Conservation (phyloP, 2,113 vertebrate species). For the Amphiprion percula region DNA sequence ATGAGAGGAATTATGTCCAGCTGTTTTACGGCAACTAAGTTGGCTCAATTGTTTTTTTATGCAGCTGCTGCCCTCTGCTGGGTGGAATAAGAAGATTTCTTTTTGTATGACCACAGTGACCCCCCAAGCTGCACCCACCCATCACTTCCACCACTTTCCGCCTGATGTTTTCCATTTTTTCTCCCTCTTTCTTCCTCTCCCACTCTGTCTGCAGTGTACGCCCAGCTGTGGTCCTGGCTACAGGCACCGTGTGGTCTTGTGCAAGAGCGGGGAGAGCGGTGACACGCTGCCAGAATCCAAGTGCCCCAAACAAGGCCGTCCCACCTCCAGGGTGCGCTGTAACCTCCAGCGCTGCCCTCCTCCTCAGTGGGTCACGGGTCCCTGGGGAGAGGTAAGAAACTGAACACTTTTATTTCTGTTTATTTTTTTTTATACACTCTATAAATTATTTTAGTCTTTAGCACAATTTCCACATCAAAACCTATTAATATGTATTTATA, state of each 20-base stretch:
- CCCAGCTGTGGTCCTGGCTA: slow-evolving; percentile 95
- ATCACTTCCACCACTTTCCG: slow-evolving; percentile 17
- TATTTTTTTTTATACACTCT: not conserved
- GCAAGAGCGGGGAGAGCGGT: slow-evolving; percentile 92
- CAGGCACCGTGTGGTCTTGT: slow-evolving; percentile 93
- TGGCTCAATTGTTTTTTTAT: slow-evolving; percentile 10
- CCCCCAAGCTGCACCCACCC: slow-evolving; percentile 40
- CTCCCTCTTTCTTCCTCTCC: not conserved
- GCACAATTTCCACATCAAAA: too few relatives aligned
- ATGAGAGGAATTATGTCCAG: slow-evolving; percentile 49
- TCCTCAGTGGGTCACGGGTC: slow-evolving; percentile 91
- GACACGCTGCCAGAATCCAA: slow-evolving; percentile 86
- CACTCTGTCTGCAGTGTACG: slow-evolving; percentile 87
- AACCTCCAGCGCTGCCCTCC: slow-evolving; percentile 95
- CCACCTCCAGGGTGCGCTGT: slow-evolving; percentile 94
- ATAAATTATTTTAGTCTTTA: too few relatives aligned
- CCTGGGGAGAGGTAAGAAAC: slow-evolving; percentile 94
- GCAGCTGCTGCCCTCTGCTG: slow-evolving; percentile 69
- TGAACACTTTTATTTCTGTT: not conserved
- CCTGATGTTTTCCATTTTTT: slow-evolving; percentile 14
- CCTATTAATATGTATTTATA: too few relatives aligned
- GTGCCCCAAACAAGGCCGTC: slow-evolving; percentile 88
- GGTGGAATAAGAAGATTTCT: not conserved
- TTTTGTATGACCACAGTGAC: slow-evolving; percentile 54
- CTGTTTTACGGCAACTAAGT: slow-evolving; percentile 47